Evolutionary conservation across 92 coral and sea anemone species (phyloP).

Genomic region (Epizoanthus ramosus): DNA sequence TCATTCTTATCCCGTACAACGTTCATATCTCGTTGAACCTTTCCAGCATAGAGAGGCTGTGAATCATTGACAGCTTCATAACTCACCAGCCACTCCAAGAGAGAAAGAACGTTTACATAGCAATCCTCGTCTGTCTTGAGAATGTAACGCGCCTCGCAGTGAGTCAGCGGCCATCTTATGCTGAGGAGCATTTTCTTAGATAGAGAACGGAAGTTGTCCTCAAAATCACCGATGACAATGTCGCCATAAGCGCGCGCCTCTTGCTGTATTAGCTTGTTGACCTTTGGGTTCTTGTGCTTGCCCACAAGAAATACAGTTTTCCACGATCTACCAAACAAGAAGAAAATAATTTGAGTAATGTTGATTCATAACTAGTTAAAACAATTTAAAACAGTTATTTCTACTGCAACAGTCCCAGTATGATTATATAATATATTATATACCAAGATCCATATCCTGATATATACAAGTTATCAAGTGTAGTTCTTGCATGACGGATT

Average conservation of each 20-base stretch:
- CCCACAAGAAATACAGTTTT: conserved; percentile 81
- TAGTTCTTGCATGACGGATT: too few relatives aligned
- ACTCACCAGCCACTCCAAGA: conserved; percentile 69
- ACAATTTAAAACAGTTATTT: neutral
- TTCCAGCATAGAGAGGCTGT: conserved; percentile 70
- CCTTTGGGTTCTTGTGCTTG: conserved; percentile 54
- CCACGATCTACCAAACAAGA: conserved; percentile 63
- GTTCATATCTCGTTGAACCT: conserved; percentile 62
- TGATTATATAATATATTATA: too few relatives aligned
- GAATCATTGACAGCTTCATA: conserved; percentile 59
- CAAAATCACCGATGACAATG: conserved; percentile 77
- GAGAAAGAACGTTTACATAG: conserved; percentile 65
- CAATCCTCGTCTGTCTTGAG: conserved; percentile 90
- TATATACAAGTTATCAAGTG: too few relatives aligned
- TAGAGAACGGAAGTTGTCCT: conserved; percentile 71
- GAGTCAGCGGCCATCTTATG: conserved; percentile 57
- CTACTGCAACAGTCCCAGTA: too few relatives aligned
- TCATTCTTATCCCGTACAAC: conserved; percentile 65
- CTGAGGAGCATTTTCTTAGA: conserved; percentile 70
- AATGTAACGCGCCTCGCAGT: conserved; percentile 68
- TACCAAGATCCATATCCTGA: too few relatives aligned
- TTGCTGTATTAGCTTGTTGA: conserved; percentile 63
- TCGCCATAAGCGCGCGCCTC: conserved; percentile 77
- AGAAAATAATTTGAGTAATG: neutral
- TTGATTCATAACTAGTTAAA: neutral